Conservation (phyloP, 2,888 invertebrate genomes). For the Pristionchus mayeri region DNA sequence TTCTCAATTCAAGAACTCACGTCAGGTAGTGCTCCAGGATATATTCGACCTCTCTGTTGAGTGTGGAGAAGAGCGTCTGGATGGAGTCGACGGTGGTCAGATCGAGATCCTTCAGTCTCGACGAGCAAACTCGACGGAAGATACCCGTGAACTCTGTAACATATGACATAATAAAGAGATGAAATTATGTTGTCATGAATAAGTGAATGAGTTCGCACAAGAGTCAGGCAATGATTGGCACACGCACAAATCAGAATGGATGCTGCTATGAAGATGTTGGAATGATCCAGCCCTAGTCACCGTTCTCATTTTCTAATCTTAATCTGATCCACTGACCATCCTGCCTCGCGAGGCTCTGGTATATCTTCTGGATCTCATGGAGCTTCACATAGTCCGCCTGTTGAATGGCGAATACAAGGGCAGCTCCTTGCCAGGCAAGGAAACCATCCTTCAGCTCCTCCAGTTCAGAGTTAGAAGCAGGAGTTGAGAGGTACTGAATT, state of each 20-base stretch:
- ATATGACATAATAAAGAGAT: no score
- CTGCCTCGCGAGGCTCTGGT: conserved; percentile 52
- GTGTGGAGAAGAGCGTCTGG: conserved; percentile 46
- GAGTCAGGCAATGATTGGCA: no score
- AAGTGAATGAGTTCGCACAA: no score
- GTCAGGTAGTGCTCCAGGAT: conserved; percentile 48
- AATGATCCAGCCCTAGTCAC: no score
- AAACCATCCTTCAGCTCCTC: conserved; percentile 56
- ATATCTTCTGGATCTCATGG: conserved; percentile 54
- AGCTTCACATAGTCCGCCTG: conserved; percentile 55
- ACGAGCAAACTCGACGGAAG: conserved; percentile 52
- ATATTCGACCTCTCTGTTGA: conserved; percentile 53
- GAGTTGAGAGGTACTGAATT: conserved; percentile 52
- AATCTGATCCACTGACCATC: conserved; percentile 53
- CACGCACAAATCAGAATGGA: no score
- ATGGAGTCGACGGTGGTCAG: conserved; percentile 44
- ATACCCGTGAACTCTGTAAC: conserved; percentile 52
- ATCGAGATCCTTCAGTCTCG: conserved; percentile 53
- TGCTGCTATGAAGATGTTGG: no score
- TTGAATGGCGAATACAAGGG: conserved; percentile 55
- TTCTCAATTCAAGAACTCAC: no score
- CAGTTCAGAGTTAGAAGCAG: conserved; percentile 49
- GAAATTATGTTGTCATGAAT: no score
- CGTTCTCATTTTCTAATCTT: no score
- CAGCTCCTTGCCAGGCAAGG: conserved; percentile 56